These are phyloP conservation scores for Apus apus DNA, from an alignment of 2,113 vertebrate species.

Conservation along the genomic window DNA sequence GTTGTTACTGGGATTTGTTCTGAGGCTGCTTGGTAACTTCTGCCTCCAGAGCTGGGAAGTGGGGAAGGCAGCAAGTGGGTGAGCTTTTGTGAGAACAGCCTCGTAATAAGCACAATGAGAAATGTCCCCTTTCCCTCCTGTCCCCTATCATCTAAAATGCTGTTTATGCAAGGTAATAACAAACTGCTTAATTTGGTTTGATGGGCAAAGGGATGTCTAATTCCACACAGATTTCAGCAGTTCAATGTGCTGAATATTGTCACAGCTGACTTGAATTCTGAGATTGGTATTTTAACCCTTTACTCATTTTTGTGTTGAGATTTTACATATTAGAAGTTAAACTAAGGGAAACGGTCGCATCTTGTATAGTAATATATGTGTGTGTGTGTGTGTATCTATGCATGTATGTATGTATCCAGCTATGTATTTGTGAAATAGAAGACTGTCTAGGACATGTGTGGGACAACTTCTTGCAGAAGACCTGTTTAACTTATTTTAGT, in stretches of 20 bases:
- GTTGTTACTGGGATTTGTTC: not conserved
- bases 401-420: not conserved
- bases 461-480: not conserved
- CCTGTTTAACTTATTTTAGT: not conserved
- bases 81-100: not conserved
- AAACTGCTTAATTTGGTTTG: constrained; percentile 41
- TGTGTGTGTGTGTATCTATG: no score
- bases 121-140: not conserved
- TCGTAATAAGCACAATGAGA: not conserved
- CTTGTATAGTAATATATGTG: not conserved
- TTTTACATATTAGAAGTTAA: not conserved
- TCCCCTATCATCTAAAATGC: not conserved
- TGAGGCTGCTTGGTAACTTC: not conserved
- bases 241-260: constrained; percentile 45
- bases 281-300: constrained; percentile 67
- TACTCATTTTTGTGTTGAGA: not conserved
- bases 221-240: constrained; percentile 47
- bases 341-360: not conserved
- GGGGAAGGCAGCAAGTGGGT: not conserved
- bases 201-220: constrained; percentile 48
- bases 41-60: not conserved
- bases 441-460: not conserved
- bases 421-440: not conserved
- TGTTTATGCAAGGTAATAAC: constrained; percentile 16
- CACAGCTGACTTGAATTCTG: constrained; percentile 61